These are phyloP conservation scores for Ardeotis arabs DNA, from an alignment of 2,113 vertebrate genomes.

Conservation along the genomic window DNA sequence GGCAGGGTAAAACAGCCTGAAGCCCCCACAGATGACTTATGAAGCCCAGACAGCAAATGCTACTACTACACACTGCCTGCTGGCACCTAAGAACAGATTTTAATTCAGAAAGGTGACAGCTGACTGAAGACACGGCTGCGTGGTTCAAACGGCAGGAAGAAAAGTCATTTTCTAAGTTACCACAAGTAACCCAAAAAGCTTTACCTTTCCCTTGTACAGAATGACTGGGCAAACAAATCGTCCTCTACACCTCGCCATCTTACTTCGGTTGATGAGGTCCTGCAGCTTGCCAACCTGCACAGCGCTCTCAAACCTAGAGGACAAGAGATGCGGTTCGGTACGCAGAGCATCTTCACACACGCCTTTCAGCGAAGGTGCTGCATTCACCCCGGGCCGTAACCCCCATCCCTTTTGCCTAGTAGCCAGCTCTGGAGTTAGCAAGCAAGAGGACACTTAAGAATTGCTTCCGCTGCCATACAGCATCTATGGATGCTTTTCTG, in stretches of 20 bases:
- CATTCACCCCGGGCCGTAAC: not conserved
- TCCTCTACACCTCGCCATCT: conserved; percentile 94
- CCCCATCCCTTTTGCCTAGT: not conserved
- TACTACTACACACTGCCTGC: not conserved
- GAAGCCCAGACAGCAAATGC: not conserved
- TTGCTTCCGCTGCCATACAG: not conserved
- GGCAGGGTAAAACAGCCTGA: not conserved
- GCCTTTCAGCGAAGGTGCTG: not conserved
- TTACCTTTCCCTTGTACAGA: conserved; percentile 98
- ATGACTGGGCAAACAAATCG: conserved; percentile 97
- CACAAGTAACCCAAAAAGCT: not conserved
- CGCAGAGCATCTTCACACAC: not conserved
- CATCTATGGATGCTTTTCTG: not conserved
- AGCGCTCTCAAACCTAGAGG: conserved; percentile 87
- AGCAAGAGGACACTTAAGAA: not conserved
- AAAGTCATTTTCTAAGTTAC: not conserved
- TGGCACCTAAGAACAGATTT: not conserved
- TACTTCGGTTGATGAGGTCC: conserved; percentile 94
- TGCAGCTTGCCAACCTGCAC: conserved; percentile 92
- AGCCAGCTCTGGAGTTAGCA: not conserved
- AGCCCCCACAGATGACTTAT: not conserved
- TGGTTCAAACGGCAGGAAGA: not conserved
- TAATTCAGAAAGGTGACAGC: not conserved
- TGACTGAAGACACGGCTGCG: not conserved
- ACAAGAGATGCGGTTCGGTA: conserved; percentile 8